Evolutionary conservation across 2,113 vertebrate genomes (phyloP), one percentile per base, ranked within the genome.

Genomic region (Dolichallabes microphthalmus): DNA sequence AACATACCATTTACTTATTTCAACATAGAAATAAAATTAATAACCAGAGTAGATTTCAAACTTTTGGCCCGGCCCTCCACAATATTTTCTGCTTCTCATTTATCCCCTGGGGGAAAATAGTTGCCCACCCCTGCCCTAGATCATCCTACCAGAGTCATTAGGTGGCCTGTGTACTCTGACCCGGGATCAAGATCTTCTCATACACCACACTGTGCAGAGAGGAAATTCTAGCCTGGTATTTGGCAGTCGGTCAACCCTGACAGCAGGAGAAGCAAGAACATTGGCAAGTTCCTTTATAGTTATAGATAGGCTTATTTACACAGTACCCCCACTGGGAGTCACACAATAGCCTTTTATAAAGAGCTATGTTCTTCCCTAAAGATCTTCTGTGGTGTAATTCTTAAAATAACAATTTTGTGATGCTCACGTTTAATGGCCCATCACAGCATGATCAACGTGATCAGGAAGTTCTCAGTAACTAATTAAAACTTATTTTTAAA

Each of bases 261-360:
- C 82, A 53, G 45, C 82, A 87, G 88, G 87, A 90, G 85, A n/a
- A 84, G 61, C 52, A n/a, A n/a, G n/a, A n/a, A 85, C 91, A 90
- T 90, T 91, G 92, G 91, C 92, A 91, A 93, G 92, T 94, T 93
- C 92, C 90, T 88, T 30, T 80, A 78, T 88, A 87, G 89, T 88
- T 94, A 93, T 90, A 94, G 93, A 94, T 94, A 94, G 91, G 88
- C 74, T 73, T 91, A 86, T 90, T 89, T 89, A 88, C 82, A 87
- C 85, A 60, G 86, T 69, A 82, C 76, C 88, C 66, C 61, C 61
- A 32, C 30, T 68, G 87, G 84, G 27, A 78, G 89, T 82, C 74
- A 91, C 88, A 92, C 91, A 93, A 89, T 91, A 83, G 87, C 60
- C 57, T 69, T 61, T 58, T 75, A 86, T 82, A 78, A 78, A 60